Evolutionary conservation across 2,113 vertebrate genomes (phyloP), one percentile per base, ranked within the genome.

Genomic region (Misgurnus mizolepis): DNA sequence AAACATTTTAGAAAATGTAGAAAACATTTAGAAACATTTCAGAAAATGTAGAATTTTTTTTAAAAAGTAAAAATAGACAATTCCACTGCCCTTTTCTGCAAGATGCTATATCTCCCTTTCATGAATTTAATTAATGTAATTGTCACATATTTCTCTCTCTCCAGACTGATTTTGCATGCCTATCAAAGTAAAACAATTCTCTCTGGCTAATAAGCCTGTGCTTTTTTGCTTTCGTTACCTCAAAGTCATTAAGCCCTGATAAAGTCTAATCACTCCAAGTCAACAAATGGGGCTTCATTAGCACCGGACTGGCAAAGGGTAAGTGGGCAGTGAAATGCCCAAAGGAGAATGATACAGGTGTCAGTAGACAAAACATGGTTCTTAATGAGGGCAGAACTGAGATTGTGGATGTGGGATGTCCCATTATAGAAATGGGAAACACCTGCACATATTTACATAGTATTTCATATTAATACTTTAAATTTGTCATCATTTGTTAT

Each of bases 231-330:
- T 76, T 66, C 66, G 43, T 79, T 17, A 9, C 43, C 78, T 65
- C 73, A 71, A 82, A 67, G 80, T 82, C 67, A 82, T 82, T 82
- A 77, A 72, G 49, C 67, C 75, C 60, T 60, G 74, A 78, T 82
- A 78, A 72, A 78, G 67, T 62, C 45, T 82, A 65, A 82, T 82
- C 80, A 82, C 67, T 82, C 79, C 65, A 67, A 76, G 80, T 78
- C 74, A 78, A 82, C 67, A 82, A 82, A 82, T 72, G 75, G 78
- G 67, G 67, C 61, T 72, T 82, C 75, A 82, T 82, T 77, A 81
- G 50, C 45, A 49, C 40, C 8, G 56, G 43, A 60, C 72, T 81
- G 64, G 64, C 70, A 75, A n/a, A 67, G 27, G 22, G 67, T 75
- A 67, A 75, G 69, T 74, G 39, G 60, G 50, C 79, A 43, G 53